Evolutionary conservation across 2,888 invertebrate species (phyloP), one percentile per base, ranked within the genome.

Genomic region (Ennomos fuscantarius): DNA sequence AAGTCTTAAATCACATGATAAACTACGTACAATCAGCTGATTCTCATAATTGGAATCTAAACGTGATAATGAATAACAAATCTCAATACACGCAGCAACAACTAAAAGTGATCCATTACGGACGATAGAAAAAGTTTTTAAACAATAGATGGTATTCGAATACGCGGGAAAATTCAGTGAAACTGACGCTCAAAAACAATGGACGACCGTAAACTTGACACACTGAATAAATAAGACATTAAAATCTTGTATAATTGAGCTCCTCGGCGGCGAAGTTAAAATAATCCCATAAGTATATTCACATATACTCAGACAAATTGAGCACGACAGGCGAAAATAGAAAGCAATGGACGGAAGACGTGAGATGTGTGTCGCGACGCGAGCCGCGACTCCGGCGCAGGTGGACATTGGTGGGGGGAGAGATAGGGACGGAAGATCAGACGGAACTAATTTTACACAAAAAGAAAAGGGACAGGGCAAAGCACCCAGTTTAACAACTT

Each of bases 321-420:
- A 82, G 84, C 82, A 80, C 78, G 79, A 82, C 79, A 81, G 76
- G 88, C 87, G 81, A 89, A 89, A 91, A 89, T 91, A 92, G 91
- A 92, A 92, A 92, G 92, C 89, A 89, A 76, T 82, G 84, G 81
- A 81, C 84, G 83, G 85, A 86, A 87, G 85, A 82, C 66, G 68
- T 71, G 73, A 82, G 82, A 89, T 90, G 88, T 91, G 86, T 91
- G 91, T 84, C 89, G 86, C 82, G 81, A 75, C 79, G 88, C 91
- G 86, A 91, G 91, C 84, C 89, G 86, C 82, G 81, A 75, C 79
- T 76, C 74, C 62, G 75, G 72, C 83, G 76, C 90, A 89, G 89
- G 89, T 89, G 88, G 78, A 82, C 79, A 70, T 61, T 64, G 67
- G 61, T 65, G 67, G 75, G 74, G 81, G 64, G 70, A 79, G 81